Evolutionary conservation across 2,888 invertebrate species (phyloP).

Genomic region (Drosophila fulvimacula): DNA sequence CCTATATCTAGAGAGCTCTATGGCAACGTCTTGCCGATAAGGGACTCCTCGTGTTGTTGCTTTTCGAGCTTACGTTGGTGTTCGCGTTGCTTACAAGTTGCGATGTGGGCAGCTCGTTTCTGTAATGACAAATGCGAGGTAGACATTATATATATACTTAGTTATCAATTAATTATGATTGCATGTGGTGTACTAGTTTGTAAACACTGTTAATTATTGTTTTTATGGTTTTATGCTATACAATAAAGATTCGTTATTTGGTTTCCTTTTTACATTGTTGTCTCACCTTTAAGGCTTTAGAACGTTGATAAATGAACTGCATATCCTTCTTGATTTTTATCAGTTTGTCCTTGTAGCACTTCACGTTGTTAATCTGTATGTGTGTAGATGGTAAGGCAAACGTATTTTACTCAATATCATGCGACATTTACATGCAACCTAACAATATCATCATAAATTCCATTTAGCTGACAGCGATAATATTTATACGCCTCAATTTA

Average conservation of each 20-base stretch:
- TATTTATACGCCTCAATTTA: conserved; percentile 22
- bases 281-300: conserved; percentile 82
- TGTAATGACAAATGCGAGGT: conserved; percentile 59
- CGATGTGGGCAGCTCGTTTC: conserved; percentile 83
- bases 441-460: conserved; percentile 18
- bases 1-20: conserved; percentile 7
- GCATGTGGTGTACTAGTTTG: conserved; percentile 43
- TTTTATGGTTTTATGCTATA: conserved; percentile 35
- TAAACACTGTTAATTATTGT: conserved; percentile 29
- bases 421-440: background rate
- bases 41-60: conserved; percentile 83
- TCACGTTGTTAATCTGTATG: conserved; percentile 81
- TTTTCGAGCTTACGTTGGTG: conserved; percentile 82
- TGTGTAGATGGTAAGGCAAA: conserved; percentile 14
- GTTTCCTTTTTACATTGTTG: conserved; percentile 24
- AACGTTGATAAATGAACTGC: conserved; percentile 83
- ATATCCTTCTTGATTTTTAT: conserved; percentile 83
- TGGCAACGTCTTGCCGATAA: conserved; percentile 76
- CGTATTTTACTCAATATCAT: conserved; percentile 1
- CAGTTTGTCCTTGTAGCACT: conserved; percentile 82
- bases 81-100: conserved; percentile 83
- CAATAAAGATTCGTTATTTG: conserved; percentile 50
- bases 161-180: conserved; percentile 29
- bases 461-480: conserved; percentile 27
- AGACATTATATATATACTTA: conserved; percentile 10